Base-by-base conservation (phyloP, 2,113 vertebrate species). In the Garra rufa region DNA sequence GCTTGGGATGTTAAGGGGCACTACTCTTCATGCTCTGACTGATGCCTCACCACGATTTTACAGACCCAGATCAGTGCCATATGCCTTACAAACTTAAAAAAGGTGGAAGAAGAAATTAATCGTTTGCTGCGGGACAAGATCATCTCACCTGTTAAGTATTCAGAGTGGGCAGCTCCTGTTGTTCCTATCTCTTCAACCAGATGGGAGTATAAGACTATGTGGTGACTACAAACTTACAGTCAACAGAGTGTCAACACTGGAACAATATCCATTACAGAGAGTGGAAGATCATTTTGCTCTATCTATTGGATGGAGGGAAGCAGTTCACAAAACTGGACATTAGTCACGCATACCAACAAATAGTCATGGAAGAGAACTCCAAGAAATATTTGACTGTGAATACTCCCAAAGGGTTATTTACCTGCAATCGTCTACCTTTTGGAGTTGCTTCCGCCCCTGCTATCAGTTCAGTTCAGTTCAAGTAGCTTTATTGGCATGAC, bases 211-310 rank as follows among this genome's bases (percentile, higher is more conserved):
- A 7, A 82, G 41, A 44, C 1, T 85, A 7, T 84, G 81, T 11
- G 65, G 85, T 15, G 83, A 83, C 30, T 81, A 87, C 19, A 86
- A 85, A 48, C 48, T 80, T 21, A 24, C 26, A 85, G 70, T 86
- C 0, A 88, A 88, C 7, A 69, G 14, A 3, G 69, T 50, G 6
- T 57, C 80, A 6, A 44, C 38, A 6, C 15, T 88, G 19, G 67
- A 88, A 24, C 55, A 74, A 44, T 75, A 83, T 26, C 85, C 85
- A 1, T 76, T 88, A 14, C 81, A 59, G 0, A n/a, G 19, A 1
- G 11, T 80, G 13, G 81, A 88, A 3, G 77, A 88, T 24, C 28
- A 82, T 1, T 74, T 86, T 57, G 38, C 38, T 41, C 3, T 3
- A 41, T 6, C n/a, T n/a, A n/a, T n/a, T 41, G 38, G 46, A 19